phyloP scores from a whole-genome alignment of 2,888 invertebrate species.

The Notodromas monacha region DNA sequence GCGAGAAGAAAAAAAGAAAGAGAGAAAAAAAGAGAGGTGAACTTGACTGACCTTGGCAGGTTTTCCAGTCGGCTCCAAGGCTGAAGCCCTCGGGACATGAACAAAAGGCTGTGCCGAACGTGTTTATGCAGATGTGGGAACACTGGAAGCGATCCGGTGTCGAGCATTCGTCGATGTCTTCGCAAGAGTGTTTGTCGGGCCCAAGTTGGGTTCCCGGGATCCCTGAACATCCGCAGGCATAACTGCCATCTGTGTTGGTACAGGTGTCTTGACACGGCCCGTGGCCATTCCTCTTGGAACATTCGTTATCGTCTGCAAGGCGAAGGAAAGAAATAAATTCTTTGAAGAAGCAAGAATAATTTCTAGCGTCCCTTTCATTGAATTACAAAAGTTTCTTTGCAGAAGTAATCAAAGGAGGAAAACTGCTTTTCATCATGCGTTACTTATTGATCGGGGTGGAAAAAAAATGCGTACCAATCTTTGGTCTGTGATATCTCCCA shows the following conservation, averaged over 20 bases:
- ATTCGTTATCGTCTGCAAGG: slow-evolving; percentile 24
- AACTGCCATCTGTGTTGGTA: slow-evolving; percentile 24
- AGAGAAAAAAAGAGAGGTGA: too few species aligned
- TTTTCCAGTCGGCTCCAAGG: slow-evolving; percentile 15
- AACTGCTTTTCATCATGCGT: too few species aligned
- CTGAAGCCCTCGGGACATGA: slow-evolving; percentile 21
- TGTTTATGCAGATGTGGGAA: slow-evolving; percentile 15
- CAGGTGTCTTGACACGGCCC: slow-evolving; percentile 30
- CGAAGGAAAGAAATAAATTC: slow-evolving; percentile 6
- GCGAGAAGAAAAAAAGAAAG: too few species aligned
- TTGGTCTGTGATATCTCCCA: too few species aligned
- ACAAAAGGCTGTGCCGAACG: slow-evolving; percentile 18
- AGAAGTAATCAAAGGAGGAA: too few species aligned
- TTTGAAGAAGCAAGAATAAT: too few species aligned
- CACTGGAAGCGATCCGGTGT: slow-evolving; percentile 15
- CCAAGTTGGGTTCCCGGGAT: slow-evolving; percentile 25
- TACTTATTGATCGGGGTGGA: too few species aligned
- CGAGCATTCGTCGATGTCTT: slow-evolving; percentile 17
- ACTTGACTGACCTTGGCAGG: slow-evolving; percentile 13
- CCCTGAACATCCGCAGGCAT: slow-evolving; percentile 23
- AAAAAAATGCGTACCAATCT: too few species aligned
- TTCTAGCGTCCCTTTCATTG: too few species aligned
- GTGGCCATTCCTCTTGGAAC: slow-evolving; percentile 25
- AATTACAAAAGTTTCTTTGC: too few species aligned
- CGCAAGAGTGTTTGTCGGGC: slow-evolving; percentile 23